Conservation (phyloP, 2,888 invertebrate genomes). For the Cheilosia impressa region DNA sequence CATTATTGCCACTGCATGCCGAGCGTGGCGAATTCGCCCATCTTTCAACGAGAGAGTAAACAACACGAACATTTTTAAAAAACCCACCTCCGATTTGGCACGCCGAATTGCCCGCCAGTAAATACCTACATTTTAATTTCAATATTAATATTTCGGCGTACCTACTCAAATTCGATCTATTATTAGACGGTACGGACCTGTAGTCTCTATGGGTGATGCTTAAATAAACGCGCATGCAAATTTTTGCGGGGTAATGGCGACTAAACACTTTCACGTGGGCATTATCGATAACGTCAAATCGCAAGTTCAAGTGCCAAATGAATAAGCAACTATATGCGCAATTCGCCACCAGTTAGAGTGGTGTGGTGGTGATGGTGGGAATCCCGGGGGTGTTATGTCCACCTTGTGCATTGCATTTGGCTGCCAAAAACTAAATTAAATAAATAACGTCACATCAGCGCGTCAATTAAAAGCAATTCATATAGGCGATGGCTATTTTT, state of each 20-base stretch:
- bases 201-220: neutral
- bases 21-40: neutral
- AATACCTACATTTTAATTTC: slow-evolving; percentile 20
- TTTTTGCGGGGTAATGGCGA: slow-evolving; percentile 4
- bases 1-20: neutral
- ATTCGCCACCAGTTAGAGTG: slow-evolving; percentile 9
- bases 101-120: slow-evolving; percentile 13
- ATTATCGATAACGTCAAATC: slow-evolving; percentile 7
- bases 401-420: neutral
- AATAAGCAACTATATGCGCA: slow-evolving; percentile 26
- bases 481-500: no score
- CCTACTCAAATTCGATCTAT: slow-evolving; percentile 18
- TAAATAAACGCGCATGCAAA: slow-evolving; percentile 16
- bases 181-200: neutral
- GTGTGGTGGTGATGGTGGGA: neutral
- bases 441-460: neutral
- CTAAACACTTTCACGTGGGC: slow-evolving; percentile 18
- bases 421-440: slow-evolving; percentile 4
- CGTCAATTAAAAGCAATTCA: neutral
- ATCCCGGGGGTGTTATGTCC: neutral
- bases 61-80: neutral
- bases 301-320: slow-evolving; percentile 55
- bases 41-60: neutral
- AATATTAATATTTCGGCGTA: slow-evolving; percentile 24
- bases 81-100: neutral